Evolutionary conservation across 2,797 vertebrate genomes (phyloP).

Genomic region (Aphelocoma californica): DNA sequence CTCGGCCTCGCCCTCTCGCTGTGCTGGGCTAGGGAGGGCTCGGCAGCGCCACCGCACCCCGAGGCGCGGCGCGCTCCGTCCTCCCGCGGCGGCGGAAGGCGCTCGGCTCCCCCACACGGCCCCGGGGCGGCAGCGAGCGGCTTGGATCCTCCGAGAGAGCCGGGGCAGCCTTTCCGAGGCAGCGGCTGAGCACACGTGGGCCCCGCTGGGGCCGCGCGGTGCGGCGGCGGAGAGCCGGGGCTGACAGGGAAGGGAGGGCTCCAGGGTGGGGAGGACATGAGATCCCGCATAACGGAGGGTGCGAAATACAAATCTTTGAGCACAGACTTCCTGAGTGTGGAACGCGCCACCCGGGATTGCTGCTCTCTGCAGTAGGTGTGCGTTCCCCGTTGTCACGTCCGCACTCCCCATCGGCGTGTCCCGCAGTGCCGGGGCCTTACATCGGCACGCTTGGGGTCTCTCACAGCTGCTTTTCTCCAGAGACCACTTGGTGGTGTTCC

Average conservation of each 20-base stretch:
- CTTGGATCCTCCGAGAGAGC: not conserved
- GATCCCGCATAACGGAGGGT: rapidly evolving
- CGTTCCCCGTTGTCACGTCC: rapidly evolving
- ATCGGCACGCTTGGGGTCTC: rapidly evolving
- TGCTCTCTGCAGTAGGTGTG: not conserved
- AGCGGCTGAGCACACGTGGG: not conserved
- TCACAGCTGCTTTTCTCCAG: not conserved
- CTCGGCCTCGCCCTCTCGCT: not conserved
- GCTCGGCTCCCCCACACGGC: no score
- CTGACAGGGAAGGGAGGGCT: not conserved
- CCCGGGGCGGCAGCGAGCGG: not conserved
- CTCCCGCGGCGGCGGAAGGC: not conserved
- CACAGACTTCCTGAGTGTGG: rapidly evolving
- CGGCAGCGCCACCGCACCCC: no score
- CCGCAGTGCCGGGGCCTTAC: rapidly evolving
- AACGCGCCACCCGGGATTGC: rapidly evolving
- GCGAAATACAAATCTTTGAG: rapidly evolving
- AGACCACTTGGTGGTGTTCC: not conserved
- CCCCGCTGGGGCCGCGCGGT: no score
- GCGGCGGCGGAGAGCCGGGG: not conserved
- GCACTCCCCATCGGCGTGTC: not conserved
- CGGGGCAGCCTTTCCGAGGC: not conserved
- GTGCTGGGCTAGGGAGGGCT: not conserved
- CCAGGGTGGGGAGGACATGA: no score
- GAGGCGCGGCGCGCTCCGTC: no score